A percentile compares a stretch with the other conserved stretches of the same genome.
phyloP scores from a whole-genome alignment of 2,888 invertebrate genomes.

The Cataglyphis altisquamis region DNA sequence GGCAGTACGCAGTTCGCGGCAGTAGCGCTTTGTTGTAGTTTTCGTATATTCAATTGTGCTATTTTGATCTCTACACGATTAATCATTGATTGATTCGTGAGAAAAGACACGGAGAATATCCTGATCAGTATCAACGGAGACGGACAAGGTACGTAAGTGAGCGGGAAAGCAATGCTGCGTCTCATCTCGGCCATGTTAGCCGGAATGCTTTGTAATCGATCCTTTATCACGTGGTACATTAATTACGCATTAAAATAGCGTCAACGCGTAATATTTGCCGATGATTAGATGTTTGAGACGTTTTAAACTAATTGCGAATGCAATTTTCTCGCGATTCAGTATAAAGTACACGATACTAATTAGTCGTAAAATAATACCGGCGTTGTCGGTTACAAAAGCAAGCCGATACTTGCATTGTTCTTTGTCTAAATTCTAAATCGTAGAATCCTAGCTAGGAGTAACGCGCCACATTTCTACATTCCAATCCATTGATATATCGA shows the following conservation, averaged over 20 bases:
- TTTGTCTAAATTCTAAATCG: neutral
- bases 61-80: neutral
- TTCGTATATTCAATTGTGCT: neutral
- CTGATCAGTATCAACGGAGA: neutral
- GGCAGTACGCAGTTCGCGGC: neutral
- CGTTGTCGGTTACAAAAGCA: neutral
- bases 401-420: neutral
- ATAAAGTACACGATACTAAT: neutral
- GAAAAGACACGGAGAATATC: neutral
- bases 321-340: neutral
- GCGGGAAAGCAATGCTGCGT: neutral
- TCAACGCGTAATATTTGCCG: neutral
- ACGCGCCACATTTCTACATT: neutral
- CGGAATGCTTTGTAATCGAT: conserved; percentile 20
- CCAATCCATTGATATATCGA: neutral
- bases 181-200: conserved; percentile 15
- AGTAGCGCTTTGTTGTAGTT: neutral
- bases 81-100: neutral
- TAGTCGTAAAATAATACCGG: neutral
- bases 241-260: neutral
- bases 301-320: neutral
- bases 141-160: conserved; percentile 2
- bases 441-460: neutral
- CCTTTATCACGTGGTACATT: conserved; percentile 8
- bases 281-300: neutral